Evolutionary conservation across 2,797 vertebrate species (phyloP).

Genomic region (Peromyscus attwateri): DNA sequence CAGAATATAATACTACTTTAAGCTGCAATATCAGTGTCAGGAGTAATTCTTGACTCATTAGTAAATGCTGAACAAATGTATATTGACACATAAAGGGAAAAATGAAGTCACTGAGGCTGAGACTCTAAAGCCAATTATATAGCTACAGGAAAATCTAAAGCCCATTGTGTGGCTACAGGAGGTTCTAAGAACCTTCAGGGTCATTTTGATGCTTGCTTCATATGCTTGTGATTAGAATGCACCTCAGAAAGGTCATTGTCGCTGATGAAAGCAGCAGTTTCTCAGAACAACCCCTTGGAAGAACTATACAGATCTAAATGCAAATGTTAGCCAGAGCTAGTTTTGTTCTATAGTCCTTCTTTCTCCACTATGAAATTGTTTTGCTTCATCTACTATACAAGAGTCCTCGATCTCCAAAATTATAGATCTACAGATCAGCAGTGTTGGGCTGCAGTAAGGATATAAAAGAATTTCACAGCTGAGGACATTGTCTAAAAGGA

Average conservation of each 20-base stretch:
- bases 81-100: neutral
- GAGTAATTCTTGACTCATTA: neutral
- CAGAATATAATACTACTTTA: neutral
- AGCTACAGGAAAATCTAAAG: neutral
- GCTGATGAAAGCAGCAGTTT: neutral
- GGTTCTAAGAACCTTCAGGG: neutral
- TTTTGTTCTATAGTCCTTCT: neutral
- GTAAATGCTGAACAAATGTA: slow-evolving; percentile 16
- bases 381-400: neutral
- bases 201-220: neutral
- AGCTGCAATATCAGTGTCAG: neutral
- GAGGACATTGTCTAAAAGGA: neutral
- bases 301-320: neutral
- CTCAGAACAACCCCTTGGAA: neutral
- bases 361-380: neutral
- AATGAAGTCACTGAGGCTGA: neutral
- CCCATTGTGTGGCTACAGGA: neutral
- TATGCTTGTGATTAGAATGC: neutral
- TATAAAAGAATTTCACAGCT: neutral
- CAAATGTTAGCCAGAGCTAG: neutral
- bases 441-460: neutral
- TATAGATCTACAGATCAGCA: neutral
- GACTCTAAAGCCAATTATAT: slow-evolving; percentile 4
- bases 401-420: neutral
- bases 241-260: neutral